Base-by-base conservation (phyloP, 37 sponge, comb jelly and placozoan species). In the Aphrocallistes beatrix region DNA sequence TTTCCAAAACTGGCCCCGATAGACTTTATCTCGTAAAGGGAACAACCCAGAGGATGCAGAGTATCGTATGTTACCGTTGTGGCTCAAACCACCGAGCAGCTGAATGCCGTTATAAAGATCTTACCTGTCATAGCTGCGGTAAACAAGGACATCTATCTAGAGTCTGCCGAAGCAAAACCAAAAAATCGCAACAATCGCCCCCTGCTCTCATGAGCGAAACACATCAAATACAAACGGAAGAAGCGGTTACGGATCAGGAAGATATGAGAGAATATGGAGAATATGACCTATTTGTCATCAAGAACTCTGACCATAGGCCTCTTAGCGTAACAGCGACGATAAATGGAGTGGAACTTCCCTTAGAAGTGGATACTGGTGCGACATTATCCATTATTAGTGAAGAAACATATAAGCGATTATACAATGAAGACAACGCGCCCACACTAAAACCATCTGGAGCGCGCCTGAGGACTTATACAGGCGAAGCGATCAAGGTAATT, bases 121-220 rank as follows among this genome's bases (percentile, higher is more conserved):
- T 37, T 45, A 30, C 23, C n/a, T 89, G 84, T 50, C 84, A 81
- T 38, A 69, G 38, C 0, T 89, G 90, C 75, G 50, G 84, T 23
- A 86, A 86, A 81, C 38, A 69, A 37, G 90, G 90, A 1, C 90
- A 89, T 37, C 39, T 86, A 39, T 37, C 38, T 23, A 8, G 32
- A 37, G 85, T n/a, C n/a, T n/a, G n/a, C n/a, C n/a, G n/a, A n/a
- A n/a, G n/a, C n/a, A n/a, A n/a, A n/a, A n/a, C n/a, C n/a, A n/a
- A n/a, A n/a, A n/a, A n/a, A n/a, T n/a, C n/a, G n/a, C n/a, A n/a
- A n/a, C n/a, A n/a, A n/a, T n/a, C n/a, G n/a, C n/a, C n/a, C n/a
- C n/a, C n/a, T n/a, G n/a, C n/a, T n/a, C n/a, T n/a, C n/a, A n/a
- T n/a, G n/a, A n/a, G n/a, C n/a, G n/a, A n/a, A n/a, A n/a, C n/a